Conservation (phyloP, 2,888 invertebrate genomes). For the Criorhina ranunculi region DNA sequence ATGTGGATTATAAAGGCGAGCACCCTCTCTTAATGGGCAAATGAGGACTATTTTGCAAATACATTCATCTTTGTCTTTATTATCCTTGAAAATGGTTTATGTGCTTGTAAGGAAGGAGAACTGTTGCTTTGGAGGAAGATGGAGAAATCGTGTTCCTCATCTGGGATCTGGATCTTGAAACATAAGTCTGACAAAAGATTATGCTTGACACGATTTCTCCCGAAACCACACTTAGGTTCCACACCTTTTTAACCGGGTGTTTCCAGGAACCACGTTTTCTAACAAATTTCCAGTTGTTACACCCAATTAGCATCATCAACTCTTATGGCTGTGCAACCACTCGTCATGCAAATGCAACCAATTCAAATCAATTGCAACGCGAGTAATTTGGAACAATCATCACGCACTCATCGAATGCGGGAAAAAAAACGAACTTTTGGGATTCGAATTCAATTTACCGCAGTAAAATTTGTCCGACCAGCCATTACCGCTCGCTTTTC, state of each 20-base stretch:
- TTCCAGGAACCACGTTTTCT: too few species aligned
- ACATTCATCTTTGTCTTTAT: constrained; percentile 23
- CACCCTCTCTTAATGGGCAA: constrained; percentile 47
- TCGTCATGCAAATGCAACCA: not conserved
- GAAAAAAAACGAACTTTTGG: constrained; percentile 12
- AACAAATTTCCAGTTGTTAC: too few species aligned
- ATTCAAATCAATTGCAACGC: constrained; percentile 6
- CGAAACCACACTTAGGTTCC: too few species aligned
- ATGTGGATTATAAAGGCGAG: constrained; percentile 43
- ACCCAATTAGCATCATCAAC: too few species aligned
- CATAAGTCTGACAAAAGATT: too few species aligned
- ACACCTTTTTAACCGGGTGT: too few species aligned
- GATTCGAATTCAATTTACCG: constrained; percentile 14
- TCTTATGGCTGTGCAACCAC: not conserved
- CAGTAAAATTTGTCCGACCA: not conserved
- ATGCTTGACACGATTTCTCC: too few species aligned
- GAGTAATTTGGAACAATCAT: constrained; percentile 34
- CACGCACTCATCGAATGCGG: constrained; percentile 9
- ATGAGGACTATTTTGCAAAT: constrained; percentile 42
- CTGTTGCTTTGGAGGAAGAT: not conserved
- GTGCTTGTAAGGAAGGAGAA: not conserved
- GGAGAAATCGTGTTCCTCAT: too few species aligned
- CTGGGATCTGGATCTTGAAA: too few species aligned
- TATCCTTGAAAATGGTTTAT: constrained; percentile 35
- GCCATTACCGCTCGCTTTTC: constrained; percentile 23